phyloP scores from a whole-genome alignment of 2,888 invertebrate species.

The Microdon myrmicae region DNA sequence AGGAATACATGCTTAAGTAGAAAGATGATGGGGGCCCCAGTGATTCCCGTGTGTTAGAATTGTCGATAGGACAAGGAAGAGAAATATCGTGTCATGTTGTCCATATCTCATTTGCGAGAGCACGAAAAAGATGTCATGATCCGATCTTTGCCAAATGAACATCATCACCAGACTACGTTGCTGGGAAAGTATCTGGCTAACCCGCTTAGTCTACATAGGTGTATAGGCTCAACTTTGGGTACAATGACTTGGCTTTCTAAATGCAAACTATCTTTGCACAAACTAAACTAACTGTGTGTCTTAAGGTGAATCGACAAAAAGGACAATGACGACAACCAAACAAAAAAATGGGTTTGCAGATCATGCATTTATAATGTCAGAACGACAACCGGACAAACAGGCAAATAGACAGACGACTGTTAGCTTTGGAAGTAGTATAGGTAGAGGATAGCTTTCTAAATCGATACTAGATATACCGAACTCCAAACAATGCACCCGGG shows the following conservation, averaged over 20 bases:
- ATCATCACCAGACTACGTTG: conserved; percentile 56
- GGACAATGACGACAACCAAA: conserved; percentile 4
- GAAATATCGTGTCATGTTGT: conserved; percentile 49
- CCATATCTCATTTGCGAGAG: conserved; percentile 53
- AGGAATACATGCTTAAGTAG: conserved; percentile 6
- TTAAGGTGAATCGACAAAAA: too few species aligned
- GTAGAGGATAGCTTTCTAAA: conserved; percentile 42
- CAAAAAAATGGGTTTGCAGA: conserved; percentile 41
- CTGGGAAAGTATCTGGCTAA: conserved; percentile 5
- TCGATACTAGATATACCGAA: conserved; percentile 36
- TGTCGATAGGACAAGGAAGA: conserved; percentile 19
- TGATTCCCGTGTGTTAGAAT: conserved; percentile 2
- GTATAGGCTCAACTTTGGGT: conserved; percentile 31
- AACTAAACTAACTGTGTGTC: conserved; percentile 27
- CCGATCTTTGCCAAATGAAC: conserved; percentile 61
- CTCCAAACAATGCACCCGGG: conserved; percentile 40
- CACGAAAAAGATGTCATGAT: conserved; percentile 60
- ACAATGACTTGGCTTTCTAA: conserved; percentile 21
- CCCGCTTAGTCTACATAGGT: conserved; percentile 10
- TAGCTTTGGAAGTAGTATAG: conserved; percentile 23
- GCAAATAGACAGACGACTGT: conserved; percentile 7
- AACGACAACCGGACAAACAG: conserved; percentile 8
- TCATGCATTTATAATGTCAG: conserved; percentile 50
- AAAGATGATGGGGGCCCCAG: neutral
- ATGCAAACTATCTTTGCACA: conserved; percentile 5